These are phyloP conservation scores for Tetramorium alpestre DNA, from an alignment of 1,140 invertebrate genomes.

Conservation along the genomic window DNA sequence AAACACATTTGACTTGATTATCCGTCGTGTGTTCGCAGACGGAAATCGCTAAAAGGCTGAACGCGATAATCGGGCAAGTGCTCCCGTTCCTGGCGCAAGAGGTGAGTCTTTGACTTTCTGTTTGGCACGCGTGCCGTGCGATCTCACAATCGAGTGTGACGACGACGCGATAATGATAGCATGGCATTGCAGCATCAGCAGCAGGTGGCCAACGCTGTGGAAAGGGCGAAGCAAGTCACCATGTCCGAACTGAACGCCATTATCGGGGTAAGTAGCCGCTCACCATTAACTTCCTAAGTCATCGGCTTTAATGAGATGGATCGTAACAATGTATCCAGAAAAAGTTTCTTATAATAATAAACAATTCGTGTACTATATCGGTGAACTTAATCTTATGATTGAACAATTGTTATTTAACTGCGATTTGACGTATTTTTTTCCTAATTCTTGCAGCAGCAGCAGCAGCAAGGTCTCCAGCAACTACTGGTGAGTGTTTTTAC, in stretches of 20 bases:
- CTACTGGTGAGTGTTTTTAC: conserved; percentile 78
- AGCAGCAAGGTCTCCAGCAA: conserved; percentile 83
- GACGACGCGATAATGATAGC: conserved; percentile 85
- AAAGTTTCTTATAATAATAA: not conserved
- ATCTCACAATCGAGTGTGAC: conserved; percentile 80
- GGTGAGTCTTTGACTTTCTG: conserved; percentile 83
- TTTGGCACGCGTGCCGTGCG: conserved; percentile 78
- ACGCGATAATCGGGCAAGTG: conserved; percentile 96
- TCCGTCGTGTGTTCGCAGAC: conserved; percentile 89
- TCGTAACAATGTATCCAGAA: not conserved
- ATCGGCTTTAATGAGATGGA: conserved; percentile 25
- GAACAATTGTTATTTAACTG: not conserved
- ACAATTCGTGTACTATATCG: not conserved
- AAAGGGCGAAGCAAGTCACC: conserved; percentile 98
- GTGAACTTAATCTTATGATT: not conserved
- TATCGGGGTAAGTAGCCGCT: conserved; percentile 91
- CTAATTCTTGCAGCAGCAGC: conserved; percentile 80
- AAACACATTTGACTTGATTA: not conserved
- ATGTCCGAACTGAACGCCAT: conserved; percentile 97
- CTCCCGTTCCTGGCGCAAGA: conserved; percentile 97
- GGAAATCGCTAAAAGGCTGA: conserved; percentile 97
- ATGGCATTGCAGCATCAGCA: conserved; percentile 92
- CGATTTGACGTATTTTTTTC: not conserved
- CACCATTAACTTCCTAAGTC: conserved; percentile 46
- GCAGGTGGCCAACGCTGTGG: conserved; percentile 96